Evolutionary conservation across 2,113 vertebrate species (phyloP).

Genomic region (Daphoenositta chrysoptera): DNA sequence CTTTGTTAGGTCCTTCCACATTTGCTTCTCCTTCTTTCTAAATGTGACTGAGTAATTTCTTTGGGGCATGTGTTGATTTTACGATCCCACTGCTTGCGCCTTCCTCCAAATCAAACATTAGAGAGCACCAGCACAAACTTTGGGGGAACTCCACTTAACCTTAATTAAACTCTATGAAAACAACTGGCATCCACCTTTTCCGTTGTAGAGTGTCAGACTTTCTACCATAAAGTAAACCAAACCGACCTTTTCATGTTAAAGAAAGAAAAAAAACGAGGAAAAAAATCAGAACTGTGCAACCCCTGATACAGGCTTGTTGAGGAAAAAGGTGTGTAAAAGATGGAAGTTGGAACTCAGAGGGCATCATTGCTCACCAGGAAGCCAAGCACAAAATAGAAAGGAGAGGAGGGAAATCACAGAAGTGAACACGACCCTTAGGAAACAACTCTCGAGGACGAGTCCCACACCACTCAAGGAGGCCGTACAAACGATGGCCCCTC

Average conservation of each 20-base stretch:
- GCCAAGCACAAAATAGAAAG: neutral
- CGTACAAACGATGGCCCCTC: rapidly evolving
- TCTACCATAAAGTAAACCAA: constrained; percentile 2
- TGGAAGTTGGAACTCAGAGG: neutral
- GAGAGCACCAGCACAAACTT: neutral
- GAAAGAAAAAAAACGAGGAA: neutral
- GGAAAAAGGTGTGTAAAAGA: neutral
- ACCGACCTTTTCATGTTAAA: neutral
- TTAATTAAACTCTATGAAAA: constrained; percentile 25
- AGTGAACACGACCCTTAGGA: rapidly evolving
- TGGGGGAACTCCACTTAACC: neutral
- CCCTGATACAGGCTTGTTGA: neutral
- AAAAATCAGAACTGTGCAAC: neutral
- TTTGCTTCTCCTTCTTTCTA: neutral
- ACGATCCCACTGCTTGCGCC: neutral
- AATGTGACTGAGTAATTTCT: neutral
- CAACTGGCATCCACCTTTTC: constrained; percentile 9
- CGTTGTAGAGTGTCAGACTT: neutral
- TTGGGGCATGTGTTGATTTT: constrained; percentile 18
- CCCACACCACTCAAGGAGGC: neutral
- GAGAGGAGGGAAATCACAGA: neutral
- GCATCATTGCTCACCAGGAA: neutral
- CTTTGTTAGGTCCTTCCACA: neutral
- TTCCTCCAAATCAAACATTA: constrained; percentile 41
- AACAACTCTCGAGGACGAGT: neutral